Evolutionary conservation across 2,888 invertebrate species (phyloP).

Genomic region (Phengaris arion): DNA sequence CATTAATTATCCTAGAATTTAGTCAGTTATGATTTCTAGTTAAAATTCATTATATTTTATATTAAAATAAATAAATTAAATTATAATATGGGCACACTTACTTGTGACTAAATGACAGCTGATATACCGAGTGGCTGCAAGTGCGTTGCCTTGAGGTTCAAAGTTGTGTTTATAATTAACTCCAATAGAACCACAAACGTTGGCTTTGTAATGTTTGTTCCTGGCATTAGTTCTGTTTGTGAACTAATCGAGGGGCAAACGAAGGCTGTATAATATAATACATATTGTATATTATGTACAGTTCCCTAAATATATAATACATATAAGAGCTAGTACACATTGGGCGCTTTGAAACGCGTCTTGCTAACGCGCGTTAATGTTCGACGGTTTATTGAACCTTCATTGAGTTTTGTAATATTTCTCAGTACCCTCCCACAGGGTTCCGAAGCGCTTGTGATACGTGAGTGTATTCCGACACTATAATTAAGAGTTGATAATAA

Average conservation of each 20-base stretch:
- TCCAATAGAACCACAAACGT: neutral
- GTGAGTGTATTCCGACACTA: too few relatives aligned
- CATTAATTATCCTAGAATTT: too few relatives aligned
- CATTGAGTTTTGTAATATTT: too few relatives aligned
- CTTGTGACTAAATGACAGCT: too few relatives aligned
- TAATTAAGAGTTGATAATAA: too few relatives aligned
- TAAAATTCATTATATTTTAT: too few relatives aligned
- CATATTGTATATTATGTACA: constrained; percentile 6
- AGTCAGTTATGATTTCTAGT: too few relatives aligned
- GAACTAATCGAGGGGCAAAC: constrained; percentile 13
- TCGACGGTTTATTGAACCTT: neutral
- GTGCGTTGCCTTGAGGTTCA: neutral
- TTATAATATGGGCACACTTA: too few relatives aligned
- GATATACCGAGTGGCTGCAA: neutral
- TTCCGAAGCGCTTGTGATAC: too few relatives aligned
- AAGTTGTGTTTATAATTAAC: constrained; percentile 10
- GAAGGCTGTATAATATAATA: neutral
- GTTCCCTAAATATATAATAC: neutral
- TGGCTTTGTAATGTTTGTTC: constrained; percentile 17
- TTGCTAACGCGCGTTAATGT: neutral
- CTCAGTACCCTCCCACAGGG: too few relatives aligned
- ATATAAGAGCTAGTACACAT: neutral
- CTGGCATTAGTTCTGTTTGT: constrained; percentile 6
- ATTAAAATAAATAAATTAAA: too few relatives aligned
- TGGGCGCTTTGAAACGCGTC: neutral